Percentiles rank a stretch among this genome's conserved stretches.
phyloP scores from a whole-genome alignment of 2,113 vertebrate species.

The Oreotrochilus melanogaster region DNA sequence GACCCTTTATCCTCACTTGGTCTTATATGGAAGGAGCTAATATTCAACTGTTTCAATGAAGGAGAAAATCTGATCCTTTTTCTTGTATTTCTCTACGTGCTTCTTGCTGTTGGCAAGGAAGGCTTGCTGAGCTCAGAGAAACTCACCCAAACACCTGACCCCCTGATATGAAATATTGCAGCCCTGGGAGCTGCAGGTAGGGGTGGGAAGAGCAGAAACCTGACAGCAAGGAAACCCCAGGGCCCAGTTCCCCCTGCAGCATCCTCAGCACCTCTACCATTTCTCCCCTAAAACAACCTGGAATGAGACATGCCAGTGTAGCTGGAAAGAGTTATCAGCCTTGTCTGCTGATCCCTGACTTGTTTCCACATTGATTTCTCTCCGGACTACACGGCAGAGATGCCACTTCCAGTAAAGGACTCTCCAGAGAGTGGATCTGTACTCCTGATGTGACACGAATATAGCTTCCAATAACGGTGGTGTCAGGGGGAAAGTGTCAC shows the following conservation, averaged over 20 bases:
- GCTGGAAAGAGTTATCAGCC: neutral
- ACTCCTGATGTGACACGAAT: neutral
- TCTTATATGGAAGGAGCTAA: neutral
- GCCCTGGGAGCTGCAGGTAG: neutral
- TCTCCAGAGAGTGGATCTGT: constrained; percentile 23
- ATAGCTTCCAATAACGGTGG: neutral
- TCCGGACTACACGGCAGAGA: neutral
- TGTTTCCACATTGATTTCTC: constrained; percentile 35
- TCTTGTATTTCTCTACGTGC: neutral
- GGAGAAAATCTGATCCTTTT: constrained; percentile 14
- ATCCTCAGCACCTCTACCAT: no score
- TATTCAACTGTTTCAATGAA: neutral
- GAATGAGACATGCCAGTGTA: accelerated
- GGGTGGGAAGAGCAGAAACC: neutral
- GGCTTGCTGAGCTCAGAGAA: neutral
- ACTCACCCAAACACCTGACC: neutral
- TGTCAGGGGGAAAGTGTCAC: neutral
- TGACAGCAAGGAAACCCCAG: neutral
- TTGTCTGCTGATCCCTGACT: neutral
- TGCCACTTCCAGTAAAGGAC: constrained; percentile 36
- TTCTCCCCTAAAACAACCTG: neutral
- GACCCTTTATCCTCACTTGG: neutral
- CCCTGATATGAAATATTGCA: neutral
- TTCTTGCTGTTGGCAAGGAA: neutral
- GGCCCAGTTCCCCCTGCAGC: accelerated